Percentiles rank a stretch among this genome's conserved stretches.
Conservation (phyloP, 2,888 invertebrate species). For the Hylaea fasciaria region DNA sequence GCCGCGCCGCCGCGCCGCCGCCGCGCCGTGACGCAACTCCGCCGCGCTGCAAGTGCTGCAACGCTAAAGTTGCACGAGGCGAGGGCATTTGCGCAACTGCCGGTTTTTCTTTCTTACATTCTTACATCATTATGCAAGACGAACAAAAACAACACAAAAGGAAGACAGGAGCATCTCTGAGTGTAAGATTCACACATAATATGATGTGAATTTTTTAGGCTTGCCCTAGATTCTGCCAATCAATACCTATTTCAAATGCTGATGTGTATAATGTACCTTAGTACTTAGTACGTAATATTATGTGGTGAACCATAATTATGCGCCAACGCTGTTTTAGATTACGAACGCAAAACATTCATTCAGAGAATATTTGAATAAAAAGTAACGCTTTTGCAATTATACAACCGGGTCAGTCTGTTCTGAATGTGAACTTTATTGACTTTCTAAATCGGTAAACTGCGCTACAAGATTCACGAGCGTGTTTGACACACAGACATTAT, state of each 20-base stretch:
- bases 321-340: too few species aligned
- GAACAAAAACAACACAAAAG: too few species aligned
- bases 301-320: too few species aligned
- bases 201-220: too few species aligned
- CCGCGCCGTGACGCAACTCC: not conserved
- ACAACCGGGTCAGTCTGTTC: constrained; percentile 3
- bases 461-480: not conserved
- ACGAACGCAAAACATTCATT: not conserved
- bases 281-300: too few species aligned
- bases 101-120: not conserved
- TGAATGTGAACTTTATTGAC: constrained; percentile 1
- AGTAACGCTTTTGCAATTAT: constrained; percentile 7
- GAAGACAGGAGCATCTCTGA: too few species aligned
- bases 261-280: too few species aligned
- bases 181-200: too few species aligned
- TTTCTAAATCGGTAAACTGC: constrained; percentile 5
- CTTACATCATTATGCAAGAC: not conserved
- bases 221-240: too few species aligned
- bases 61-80: not conserved
- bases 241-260: too few species aligned
- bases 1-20: not conserved
- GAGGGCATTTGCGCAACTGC: not conserved
- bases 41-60: not conserved
- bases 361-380: constrained; percentile 6
- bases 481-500: too few species aligned